Evolutionary conservation across 2,797 vertebrate species (phyloP).

Genomic region (Sebastes jordani): DNA sequence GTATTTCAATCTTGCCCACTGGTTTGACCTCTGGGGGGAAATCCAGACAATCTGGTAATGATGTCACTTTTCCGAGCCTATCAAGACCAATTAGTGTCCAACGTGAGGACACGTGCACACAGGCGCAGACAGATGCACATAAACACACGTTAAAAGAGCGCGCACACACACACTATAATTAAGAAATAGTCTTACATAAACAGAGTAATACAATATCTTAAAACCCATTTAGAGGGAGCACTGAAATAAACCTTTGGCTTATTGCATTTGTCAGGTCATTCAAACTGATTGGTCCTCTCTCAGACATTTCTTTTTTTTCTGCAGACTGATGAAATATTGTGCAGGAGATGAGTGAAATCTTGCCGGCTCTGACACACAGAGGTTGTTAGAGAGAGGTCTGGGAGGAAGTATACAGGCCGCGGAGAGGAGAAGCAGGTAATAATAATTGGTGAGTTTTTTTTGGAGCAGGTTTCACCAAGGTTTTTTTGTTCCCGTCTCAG

Average conservation of each 20-base stretch:
- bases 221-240: conserved; percentile 72
- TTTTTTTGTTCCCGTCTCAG: conserved; percentile 25
- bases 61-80: conserved; percentile 80
- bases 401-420: conserved; percentile 9
- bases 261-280: conserved; percentile 77
- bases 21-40: conserved; percentile 67
- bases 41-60: conserved; percentile 75
- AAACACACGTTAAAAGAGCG: conserved; percentile 20
- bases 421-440: conserved; percentile 67
- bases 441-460: conserved; percentile 49
- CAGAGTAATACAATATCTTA: conserved; percentile 79
- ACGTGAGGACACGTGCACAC: conserved; percentile 57
- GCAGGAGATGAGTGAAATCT: conserved; percentile 77
- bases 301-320: conserved; percentile 16
- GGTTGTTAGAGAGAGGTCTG: conserved; percentile 50
- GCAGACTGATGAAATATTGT: conserved; percentile 70
- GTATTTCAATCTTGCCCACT: conserved; percentile 49
- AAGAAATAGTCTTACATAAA: conserved; percentile 79
- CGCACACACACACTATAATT: conserved; percentile 52
- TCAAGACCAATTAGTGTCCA: conserved; percentile 76
- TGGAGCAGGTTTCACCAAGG: conserved; percentile 57
- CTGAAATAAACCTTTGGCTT: conserved; percentile 71
- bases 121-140: conserved; percentile 40
- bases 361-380: conserved; percentile 71
- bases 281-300: conserved; percentile 60